phyloP scores from a whole-genome alignment of 1,140 invertebrate species.

The Lepidurus couesii region DNA sequence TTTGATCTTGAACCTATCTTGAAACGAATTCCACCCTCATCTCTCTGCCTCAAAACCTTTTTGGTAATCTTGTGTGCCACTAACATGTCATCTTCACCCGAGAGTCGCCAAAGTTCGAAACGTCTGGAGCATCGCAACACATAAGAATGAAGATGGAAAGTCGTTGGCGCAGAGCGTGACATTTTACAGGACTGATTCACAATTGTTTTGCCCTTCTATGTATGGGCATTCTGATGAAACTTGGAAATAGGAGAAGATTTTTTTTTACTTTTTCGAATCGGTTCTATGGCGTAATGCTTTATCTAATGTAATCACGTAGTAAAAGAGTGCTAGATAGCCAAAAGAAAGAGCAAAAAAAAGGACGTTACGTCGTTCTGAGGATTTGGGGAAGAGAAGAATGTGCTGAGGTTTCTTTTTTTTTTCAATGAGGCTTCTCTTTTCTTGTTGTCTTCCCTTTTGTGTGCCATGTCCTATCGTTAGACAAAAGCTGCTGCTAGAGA shows the following conservation, averaged over 20 bases:
- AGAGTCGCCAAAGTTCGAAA: too few relatives aligned
- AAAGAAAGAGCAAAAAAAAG: background rate
- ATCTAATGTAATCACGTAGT: background rate
- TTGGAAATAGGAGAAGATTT: background rate
- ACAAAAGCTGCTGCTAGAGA: slow-evolving; percentile 18
- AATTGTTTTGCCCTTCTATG: too few relatives aligned
- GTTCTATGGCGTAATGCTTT: background rate
- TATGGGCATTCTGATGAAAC: background rate
- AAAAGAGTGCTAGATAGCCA: background rate
- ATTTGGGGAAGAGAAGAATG: slow-evolving; percentile 12
- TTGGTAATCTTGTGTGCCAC: too few relatives aligned
- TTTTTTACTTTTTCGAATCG: background rate
- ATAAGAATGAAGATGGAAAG: too few relatives aligned
- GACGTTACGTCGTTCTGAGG: background rate
- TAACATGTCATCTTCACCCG: too few relatives aligned
- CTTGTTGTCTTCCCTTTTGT: slow-evolving; percentile 13
- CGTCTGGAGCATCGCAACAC: too few relatives aligned
- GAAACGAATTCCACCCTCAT: background rate
- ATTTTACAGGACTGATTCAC: too few relatives aligned
- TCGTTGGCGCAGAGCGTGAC: too few relatives aligned
- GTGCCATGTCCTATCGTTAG: slow-evolving; percentile 12
- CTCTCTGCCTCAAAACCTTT: too few relatives aligned
- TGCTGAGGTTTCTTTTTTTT: background rate
- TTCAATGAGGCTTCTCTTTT: slow-evolving; percentile 7
- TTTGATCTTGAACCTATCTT: background rate